Percentiles rank a stretch among this genome's conserved stretches.
These are phyloP conservation scores for Hemitrygon akajei DNA, from an alignment of 2,797 vertebrate genomes.

Conservation along the genomic window DNA sequence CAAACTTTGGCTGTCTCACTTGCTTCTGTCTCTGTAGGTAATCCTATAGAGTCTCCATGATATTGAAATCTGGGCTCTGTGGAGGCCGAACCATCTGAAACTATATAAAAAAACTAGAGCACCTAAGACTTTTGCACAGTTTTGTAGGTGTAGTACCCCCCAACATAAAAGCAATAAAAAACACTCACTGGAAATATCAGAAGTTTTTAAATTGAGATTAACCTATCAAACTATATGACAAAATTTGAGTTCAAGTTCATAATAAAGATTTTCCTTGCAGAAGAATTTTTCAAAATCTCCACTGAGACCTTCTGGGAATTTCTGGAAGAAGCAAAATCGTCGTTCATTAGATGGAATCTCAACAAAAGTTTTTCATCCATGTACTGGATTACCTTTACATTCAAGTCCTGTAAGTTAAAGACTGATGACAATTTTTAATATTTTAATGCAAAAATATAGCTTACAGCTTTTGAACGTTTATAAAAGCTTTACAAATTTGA, in stretches of 20 bases:
- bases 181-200: neutral
- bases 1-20: too few relatives aligned
- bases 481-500: neutral
- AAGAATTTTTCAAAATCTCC: constrained; percentile 60
- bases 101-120: too few relatives aligned
- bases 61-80: too few relatives aligned
- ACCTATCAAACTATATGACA: neutral
- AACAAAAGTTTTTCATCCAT: constrained; percentile 92
- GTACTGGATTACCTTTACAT: constrained; percentile 91
- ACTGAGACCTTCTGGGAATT: constrained; percentile 68
- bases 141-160: neutral
- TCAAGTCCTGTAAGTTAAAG: constrained; percentile 84
- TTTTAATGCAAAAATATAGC: neutral
- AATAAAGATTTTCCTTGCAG: constrained; percentile 54
- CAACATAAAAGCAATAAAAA: neutral
- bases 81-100: too few relatives aligned
- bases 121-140: too few relatives aligned
- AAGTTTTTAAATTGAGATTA: neutral
- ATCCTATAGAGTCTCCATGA: too few relatives aligned
- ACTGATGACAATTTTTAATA: constrained; percentile 14
- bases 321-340: constrained; percentile 80
- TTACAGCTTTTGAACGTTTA: neutral
- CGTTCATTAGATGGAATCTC: constrained; percentile 82
- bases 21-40: too few relatives aligned
- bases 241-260: neutral